Conservation (phyloP, 2,113 vertebrate genomes). For the Callithrix jacchus region DNA sequence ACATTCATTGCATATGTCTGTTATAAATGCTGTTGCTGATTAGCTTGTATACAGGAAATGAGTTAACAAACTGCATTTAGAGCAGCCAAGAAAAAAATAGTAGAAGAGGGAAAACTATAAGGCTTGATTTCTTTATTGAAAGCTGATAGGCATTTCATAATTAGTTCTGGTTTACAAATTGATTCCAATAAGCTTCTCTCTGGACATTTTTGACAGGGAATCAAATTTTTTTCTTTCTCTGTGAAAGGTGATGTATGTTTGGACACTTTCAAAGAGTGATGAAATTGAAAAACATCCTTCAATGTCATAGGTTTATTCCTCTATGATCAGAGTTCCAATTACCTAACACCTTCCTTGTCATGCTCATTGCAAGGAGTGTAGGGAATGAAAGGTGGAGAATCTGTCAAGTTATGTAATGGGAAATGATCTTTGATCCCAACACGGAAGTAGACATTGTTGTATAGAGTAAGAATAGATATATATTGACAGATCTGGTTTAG, state of each 20-base stretch:
- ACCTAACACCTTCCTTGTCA: background rate
- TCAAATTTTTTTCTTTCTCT: constrained; percentile 18
- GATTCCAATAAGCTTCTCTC: constrained; percentile 30
- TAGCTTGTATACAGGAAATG: background rate
- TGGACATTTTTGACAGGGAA: constrained; percentile 35
- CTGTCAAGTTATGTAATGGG: background rate
- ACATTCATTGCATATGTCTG: background rate
- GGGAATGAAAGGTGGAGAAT: background rate
- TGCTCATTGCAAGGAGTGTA: background rate
- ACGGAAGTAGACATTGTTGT: background rate
- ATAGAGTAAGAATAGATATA: constrained; percentile 46
- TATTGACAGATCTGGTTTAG: constrained; percentile 70
- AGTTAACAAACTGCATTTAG: constrained; percentile 19
- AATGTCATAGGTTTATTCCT: background rate
- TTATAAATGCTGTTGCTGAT: background rate
- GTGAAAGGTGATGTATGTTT: background rate
- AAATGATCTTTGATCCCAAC: background rate
- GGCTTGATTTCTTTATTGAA: constrained; percentile 13
- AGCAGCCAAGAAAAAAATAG: background rate
- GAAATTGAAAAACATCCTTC: constrained; percentile 51
- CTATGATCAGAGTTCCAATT: constrained; percentile 41
- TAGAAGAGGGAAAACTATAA: background rate
- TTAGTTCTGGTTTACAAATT: constrained; percentile 36
- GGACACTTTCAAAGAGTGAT: constrained; percentile 47
- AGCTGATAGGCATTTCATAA: constrained; percentile 54